Evolutionary conservation across 2,113 vertebrate species (phyloP).

Genomic region (Melanerpes aurifrons): DNA sequence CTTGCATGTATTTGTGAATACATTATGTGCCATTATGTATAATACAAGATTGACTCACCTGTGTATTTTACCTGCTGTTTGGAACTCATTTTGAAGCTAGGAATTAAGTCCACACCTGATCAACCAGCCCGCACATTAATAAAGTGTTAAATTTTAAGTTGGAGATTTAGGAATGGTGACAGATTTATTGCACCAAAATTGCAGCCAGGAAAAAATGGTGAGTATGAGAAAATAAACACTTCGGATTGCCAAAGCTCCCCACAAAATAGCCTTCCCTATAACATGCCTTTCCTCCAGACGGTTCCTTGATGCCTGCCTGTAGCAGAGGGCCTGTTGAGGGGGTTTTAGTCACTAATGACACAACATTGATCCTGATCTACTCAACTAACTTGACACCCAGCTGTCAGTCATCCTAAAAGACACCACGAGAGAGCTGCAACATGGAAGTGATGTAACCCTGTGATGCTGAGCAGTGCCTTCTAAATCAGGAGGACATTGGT

Average conservation of each 20-base stretch:
- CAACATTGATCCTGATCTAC: neutral
- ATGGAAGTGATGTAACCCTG: fast-evolving
- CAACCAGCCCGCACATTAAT: neutral
- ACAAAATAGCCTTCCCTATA: conserved; percentile 27
- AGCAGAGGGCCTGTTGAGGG: neutral
- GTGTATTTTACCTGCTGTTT: neutral
- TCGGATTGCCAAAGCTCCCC: neutral
- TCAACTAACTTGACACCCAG: fast-evolving
- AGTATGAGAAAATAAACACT: conserved; percentile 46
- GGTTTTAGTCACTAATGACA: neutral
- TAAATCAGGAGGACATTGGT: fast-evolving
- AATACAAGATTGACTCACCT: neutral
- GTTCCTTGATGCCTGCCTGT: fast-evolving
- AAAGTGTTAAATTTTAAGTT: conserved; percentile 27
- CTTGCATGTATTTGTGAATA: neutral
- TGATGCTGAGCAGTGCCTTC: neutral
- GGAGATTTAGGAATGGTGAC: conserved; percentile 62
- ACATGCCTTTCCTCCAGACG: conserved; percentile 47
- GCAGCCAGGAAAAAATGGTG: conserved; percentile 60
- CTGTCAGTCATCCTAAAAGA: neutral
- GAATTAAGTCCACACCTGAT: neutral
- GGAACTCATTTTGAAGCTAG: neutral
- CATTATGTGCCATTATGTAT: neutral
- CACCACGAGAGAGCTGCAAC: fast-evolving
- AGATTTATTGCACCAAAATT: conserved; percentile 53